Conservation (phyloP, 37 sponge, comb jelly and placozoan species). For the Tethya wilhelma region DNA sequence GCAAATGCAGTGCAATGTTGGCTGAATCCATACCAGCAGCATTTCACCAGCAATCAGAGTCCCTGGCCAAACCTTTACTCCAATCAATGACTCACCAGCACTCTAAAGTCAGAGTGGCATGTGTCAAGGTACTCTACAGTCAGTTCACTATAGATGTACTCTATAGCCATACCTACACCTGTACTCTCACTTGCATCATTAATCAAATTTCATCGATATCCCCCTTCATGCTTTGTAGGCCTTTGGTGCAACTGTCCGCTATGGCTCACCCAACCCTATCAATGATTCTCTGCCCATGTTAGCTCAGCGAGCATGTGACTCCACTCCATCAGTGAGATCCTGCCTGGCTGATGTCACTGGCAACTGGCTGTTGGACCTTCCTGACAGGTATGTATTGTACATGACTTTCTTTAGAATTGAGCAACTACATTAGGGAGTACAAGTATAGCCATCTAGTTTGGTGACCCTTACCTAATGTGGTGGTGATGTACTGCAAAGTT, state of each 20-base stretch:
- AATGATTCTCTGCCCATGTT: slow-evolving; percentile 68
- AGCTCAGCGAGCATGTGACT: slow-evolving; percentile 88
- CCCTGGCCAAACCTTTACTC: slow-evolving; percentile 85
- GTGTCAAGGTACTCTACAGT: slow-evolving; percentile 68
- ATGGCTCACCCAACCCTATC: slow-evolving; percentile 60
- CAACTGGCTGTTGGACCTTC: slow-evolving; percentile 76
- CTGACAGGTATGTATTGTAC: slow-evolving; percentile 71
- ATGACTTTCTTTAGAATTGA: background rate
- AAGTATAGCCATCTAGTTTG: no score
- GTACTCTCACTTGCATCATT: no score
- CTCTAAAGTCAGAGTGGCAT: slow-evolving; percentile 86
- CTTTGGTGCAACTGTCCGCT: slow-evolving; percentile 50
- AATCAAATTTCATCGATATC: no score
- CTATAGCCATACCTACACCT: no score
- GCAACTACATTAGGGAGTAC: background rate
- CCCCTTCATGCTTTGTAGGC: slow-evolving; percentile 48
- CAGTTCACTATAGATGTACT: background rate
- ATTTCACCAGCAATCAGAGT: slow-evolving; percentile 81
- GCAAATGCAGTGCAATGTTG: slow-evolving; percentile 51
- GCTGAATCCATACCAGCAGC: slow-evolving; percentile 55
- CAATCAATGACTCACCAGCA: slow-evolving; percentile 90
- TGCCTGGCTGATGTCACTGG: slow-evolving; percentile 66
- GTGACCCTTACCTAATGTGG: no score
- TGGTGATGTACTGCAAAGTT: no score
- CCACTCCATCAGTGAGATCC: slow-evolving; percentile 72